Evolutionary conservation across 2,113 vertebrate genomes (phyloP), one percentile per base, ranked within the genome.

Genomic region (Thunnus thynnus): DNA sequence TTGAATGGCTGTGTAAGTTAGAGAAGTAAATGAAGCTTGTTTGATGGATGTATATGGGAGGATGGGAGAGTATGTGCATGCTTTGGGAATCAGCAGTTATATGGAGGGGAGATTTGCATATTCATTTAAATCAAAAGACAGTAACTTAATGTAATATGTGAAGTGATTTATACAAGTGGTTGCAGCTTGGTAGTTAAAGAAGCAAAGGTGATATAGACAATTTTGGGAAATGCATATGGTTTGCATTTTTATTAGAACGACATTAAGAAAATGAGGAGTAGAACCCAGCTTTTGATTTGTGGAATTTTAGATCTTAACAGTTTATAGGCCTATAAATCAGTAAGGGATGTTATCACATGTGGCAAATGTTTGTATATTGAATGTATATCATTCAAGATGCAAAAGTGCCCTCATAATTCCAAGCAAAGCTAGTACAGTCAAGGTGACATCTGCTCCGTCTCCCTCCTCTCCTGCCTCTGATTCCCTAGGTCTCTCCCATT

Each of bases 1-100:
- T 36, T 79, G 50, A 68, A 63, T 64, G 79, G 48, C 48, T 18
- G 65, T 13, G 55, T 16, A 58, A 63, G 48, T 80, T 78, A 65
- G 63, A 41, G 62, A 83, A 72, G 72, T 76, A 80, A 85, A 91
- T 78, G 64, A 88, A 65, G 84, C 66, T 65, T 56, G 54, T 50
- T 65, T 58, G 60, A 82, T 79, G 44, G 61, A 83, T 83, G 65
- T 48, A 14, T 30, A 44, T n/a, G 76, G 20, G 58, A 17, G 17
- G 20, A 14, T 41, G 56, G 30, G 48, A 3, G 51, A 14, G 62
- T 44, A 2, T 13, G 58, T 30, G 27, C 7, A 3, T 48, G 80
- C 51, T 32, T 62, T 17, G 48, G 17, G 62, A 54, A 30, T 54
- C 25, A 6, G 11, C 7, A 11, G 41, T 63, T n/a, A 25, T 36